Evolutionary conservation across 2,888 invertebrate species (phyloP), one percentile per base, ranked within the genome.

Genomic region (Agriopis marginaria): DNA sequence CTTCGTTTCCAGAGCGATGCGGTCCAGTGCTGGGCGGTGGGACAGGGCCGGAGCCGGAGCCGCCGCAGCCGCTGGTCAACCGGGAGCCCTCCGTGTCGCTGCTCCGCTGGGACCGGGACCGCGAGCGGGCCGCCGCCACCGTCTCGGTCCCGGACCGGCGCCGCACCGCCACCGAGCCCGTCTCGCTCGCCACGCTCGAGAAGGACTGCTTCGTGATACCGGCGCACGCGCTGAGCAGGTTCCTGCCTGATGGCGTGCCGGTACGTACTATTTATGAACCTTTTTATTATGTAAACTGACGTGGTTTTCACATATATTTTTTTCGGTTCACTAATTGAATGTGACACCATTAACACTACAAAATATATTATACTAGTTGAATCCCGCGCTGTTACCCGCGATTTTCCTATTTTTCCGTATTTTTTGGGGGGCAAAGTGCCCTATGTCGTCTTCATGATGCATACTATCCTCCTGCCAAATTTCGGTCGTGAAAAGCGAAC

Each of bases 201-300:
- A 95, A 97, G 82, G 98, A 98, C 94, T 98, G 98, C 91, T 98
- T 98, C 93, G 98, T 98, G 87, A 98, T 98, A 89, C 98, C 98
- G 8, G 97, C 98, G 61, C 97, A 98, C 81, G 97, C 97, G 86
- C 95, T 98, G 80, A 97, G 97, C 87, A 95, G 98, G 79, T 98
- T 98, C 92, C 95, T 98, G 82, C 98, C 98, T 74, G 98, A 97
- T 77, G 98, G 98, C 82, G 97, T 98, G 74, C 97, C 98, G 90
- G 97, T 98, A 79, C 82, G 2, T 50, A 32, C 1, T 14, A 55
- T n/a, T n/a, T n/a, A n/a, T n/a, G n/a, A n/a, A n/a, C n/a, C n/a
- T n/a, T n/a, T n/a, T n/a, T n/a, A n/a, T n/a, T n/a, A n/a, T n/a
- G n/a, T n/a, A n/a, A n/a, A n/a, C n/a, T n/a, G n/a, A n/a, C n/a